Base-by-base conservation (phyloP, 1,140 invertebrate species). In the Rhopalosiphum maidis region DNA sequence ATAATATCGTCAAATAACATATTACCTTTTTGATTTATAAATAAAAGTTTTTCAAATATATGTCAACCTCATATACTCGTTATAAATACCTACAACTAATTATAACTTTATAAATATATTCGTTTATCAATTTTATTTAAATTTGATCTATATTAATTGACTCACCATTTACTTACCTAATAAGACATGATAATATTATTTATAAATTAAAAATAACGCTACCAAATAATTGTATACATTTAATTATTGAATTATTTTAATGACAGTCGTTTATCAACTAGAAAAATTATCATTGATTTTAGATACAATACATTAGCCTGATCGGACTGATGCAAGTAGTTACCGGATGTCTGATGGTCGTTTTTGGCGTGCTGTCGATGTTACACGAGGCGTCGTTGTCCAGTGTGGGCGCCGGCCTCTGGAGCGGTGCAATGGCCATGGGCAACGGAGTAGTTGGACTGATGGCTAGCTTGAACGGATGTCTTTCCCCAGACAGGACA, bases 391-490 rank as follows among this genome's bases (percentile, higher is more conserved):
- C 96, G 11, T 96, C 96, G 77, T 95, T 97, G 94, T 95, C 96
- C n/a, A 94, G 96, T 94, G 96, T 96, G 77, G 96, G 96, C 4
- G 96, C 96, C 0, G 96, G 96, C 0, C 95, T 97, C 93, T 97
- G 96, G 96, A 96, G 96, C 87, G 96, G 96, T 23, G 96, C 96
- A 92, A 95, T 96, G 55, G 96, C 96, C 25, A 95, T 96, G 46
- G 95, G 95, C 18, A 95, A 96, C 9, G 96, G 96, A 8, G 95
- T 96, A 2, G 95, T 96, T 8, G 96, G 96, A 0, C 95, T 96
- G 37, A 94, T 96, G 15, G 96, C 96, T 77, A 96, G 96, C 51
- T 96, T 96, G 83, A 96, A 96, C 93, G 95, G 96, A 94, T 96
- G 96, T 94, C 93, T 94, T 82, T 88, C 94, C 1, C 94, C 93